A percentile compares a stretch with the other conserved stretches of the same genome.
Conservation (phyloP, 2,797 vertebrate species). For the Gymnoscopelus braueri region DNA sequence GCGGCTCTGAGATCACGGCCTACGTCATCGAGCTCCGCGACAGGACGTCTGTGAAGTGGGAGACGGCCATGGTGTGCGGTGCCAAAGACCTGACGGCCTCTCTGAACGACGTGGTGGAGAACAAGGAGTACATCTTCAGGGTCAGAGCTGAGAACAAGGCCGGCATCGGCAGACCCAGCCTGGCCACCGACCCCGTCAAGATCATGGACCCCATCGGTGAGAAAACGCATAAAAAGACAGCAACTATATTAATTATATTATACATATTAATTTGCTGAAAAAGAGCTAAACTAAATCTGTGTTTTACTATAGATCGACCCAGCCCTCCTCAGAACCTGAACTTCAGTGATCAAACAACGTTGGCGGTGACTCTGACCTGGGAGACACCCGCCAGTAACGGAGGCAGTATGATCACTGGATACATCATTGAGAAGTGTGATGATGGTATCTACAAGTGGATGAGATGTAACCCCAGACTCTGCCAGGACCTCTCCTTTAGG, state of each 20-base stretch:
- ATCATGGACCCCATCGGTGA: slow-evolving; percentile 96
- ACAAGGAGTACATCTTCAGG: slow-evolving; percentile 98
- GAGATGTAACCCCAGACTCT: slow-evolving; percentile 91
- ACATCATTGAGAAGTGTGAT: slow-evolving; percentile 92
- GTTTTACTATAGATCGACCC: slow-evolving; percentile 87
- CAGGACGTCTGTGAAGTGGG: slow-evolving; percentile 95
- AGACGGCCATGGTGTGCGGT: slow-evolving; percentile 86
- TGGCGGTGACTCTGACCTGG: slow-evolving; percentile 92
- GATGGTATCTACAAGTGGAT: slow-evolving; percentile 93
- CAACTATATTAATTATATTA: no score
- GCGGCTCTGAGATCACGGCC: slow-evolving; percentile 92
- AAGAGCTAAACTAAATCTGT: neutral
- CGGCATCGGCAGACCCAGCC: slow-evolving; percentile 93
- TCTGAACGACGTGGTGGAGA: slow-evolving; percentile 95
- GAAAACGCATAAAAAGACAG: slow-evolving; percentile 35
- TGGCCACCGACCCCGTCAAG: slow-evolving; percentile 92
- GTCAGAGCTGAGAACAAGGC: slow-evolving; percentile 95
- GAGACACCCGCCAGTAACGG: slow-evolving; percentile 93
- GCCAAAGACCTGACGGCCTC: slow-evolving; percentile 84
- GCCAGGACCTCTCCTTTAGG: slow-evolving; percentile 90
- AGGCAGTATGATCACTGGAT: slow-evolving; percentile 93
- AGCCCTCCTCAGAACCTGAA: slow-evolving; percentile 93
- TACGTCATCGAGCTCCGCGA: slow-evolving; percentile 95
- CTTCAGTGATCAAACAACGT: slow-evolving; percentile 88
- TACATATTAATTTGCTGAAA: neutral